These are phyloP conservation scores for Chitala chitala DNA, from an alignment of 2,113 vertebrate species.

Conservation along the genomic window DNA sequence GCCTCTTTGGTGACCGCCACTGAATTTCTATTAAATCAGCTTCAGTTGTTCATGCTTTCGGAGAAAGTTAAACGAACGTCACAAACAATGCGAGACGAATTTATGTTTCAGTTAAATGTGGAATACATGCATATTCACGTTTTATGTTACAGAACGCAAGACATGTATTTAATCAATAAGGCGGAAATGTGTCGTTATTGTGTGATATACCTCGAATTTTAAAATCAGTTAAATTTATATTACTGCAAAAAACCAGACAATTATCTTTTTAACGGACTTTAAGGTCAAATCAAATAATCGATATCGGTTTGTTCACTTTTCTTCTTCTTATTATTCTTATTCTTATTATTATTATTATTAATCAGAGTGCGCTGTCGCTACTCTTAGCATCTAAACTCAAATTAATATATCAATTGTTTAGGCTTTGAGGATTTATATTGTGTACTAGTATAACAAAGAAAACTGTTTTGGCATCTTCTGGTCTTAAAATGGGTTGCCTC, in stretches of 20 bases:
- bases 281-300: too few relatives aligned
- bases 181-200: background rate
- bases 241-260: background rate
- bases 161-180: background rate
- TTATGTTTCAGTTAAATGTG: slow-evolving; percentile 12
- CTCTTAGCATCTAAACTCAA: too few relatives aligned
- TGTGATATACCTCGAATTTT: background rate
- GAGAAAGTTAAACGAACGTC: background rate
- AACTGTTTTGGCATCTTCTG: too few relatives aligned
- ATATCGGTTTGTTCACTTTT: too few relatives aligned
- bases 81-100: background rate
- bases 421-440: too few relatives aligned
- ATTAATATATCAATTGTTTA: too few relatives aligned
- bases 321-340: too few relatives aligned
- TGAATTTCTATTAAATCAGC: slow-evolving; percentile 1
- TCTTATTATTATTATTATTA: too few relatives aligned
- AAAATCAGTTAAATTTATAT: background rate
- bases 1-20: slow-evolving; percentile 1
- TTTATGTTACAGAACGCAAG: background rate
- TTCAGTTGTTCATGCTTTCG: slow-evolving; percentile 13
- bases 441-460: too few relatives aligned
- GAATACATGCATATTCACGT: background rate
- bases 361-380: too few relatives aligned
- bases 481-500: background rate
- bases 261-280: too few relatives aligned